phyloP scores from a whole-genome alignment of 2,113 vertebrate genomes.

The Progne subis region DNA sequence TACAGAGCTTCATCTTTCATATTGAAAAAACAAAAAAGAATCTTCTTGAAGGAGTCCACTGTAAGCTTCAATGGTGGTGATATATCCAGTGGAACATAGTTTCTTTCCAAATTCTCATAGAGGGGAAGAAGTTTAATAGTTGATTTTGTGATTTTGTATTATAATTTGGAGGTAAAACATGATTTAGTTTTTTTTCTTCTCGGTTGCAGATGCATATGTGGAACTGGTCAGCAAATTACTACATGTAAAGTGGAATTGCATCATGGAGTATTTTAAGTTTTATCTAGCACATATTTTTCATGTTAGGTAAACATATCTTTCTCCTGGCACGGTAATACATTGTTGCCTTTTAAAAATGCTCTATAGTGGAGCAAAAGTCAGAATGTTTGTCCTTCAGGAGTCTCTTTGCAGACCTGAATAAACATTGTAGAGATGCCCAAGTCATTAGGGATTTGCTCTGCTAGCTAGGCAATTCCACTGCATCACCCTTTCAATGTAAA shows the following conservation, averaged over 20 bases:
- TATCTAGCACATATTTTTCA: neutral
- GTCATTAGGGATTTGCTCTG: constrained; percentile 23
- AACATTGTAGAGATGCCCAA: neutral
- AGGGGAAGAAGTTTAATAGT: neutral
- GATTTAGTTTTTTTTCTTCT: neutral
- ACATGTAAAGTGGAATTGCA: neutral
- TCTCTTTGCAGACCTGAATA: constrained; percentile 16
- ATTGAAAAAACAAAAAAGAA: neutral
- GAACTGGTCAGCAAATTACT: neutral
- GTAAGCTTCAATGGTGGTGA: neutral
- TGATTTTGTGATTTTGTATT: neutral
- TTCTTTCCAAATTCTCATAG: neutral
- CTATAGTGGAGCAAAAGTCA: neutral
- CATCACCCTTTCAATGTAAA: constrained; percentile 19
- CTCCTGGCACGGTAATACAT: neutral
- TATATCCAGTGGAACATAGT: neutral
- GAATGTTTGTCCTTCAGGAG: constrained; percentile 35
- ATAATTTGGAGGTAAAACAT: neutral
- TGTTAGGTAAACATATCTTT: neutral
- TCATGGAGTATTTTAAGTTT: neutral
- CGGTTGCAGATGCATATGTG: neutral
- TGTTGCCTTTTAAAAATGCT: neutral
- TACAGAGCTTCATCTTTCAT: neutral
- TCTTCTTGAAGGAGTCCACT: neutral
- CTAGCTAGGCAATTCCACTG: constrained; percentile 42